Evolutionary conservation across 2,888 invertebrate species (phyloP).

Genomic region (Cheilosia grossa): DNA sequence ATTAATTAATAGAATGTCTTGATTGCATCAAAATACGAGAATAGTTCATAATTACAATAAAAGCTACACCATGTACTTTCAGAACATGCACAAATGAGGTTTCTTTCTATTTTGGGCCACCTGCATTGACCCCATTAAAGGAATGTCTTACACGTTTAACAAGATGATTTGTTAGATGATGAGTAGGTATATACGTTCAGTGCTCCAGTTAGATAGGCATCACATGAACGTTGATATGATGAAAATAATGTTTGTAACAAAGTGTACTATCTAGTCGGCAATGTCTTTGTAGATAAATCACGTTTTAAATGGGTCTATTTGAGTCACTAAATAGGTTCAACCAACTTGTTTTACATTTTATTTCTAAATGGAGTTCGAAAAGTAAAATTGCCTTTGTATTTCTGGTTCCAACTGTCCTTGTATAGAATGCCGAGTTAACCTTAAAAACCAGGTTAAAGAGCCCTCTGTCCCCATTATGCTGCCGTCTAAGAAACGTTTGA

Average conservation of each 20-base stretch:
- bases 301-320: not conserved
- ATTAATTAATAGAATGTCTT: no score
- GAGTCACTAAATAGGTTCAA: not conserved
- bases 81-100: not conserved
- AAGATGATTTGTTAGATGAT: slow-evolving; percentile 8
- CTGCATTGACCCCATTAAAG: slow-evolving; percentile 15
- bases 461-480: no score
- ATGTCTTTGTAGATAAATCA: slow-evolving; percentile 4
- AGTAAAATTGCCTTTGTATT: no score
- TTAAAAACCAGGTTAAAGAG: no score
- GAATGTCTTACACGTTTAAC: slow-evolving; percentile 8
- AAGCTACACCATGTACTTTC: no score
- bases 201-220: slow-evolving; percentile 25
- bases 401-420: no score
- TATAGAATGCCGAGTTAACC: no score
- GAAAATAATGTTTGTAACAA: slow-evolving; percentile 10
- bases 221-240: not conserved
- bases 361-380: no score
- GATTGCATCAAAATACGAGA: no score
- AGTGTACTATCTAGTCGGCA: slow-evolving; percentile 2
- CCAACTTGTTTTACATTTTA: no score
- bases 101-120: not conserved
- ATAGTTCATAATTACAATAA: no score
- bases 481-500: no score
- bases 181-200: not conserved